Percentiles rank a stretch among this genome's conserved stretches.
Evolutionary conservation across 1,140 invertebrate species (phyloP).

Genomic region (Thalassaphorura encarpata): DNA sequence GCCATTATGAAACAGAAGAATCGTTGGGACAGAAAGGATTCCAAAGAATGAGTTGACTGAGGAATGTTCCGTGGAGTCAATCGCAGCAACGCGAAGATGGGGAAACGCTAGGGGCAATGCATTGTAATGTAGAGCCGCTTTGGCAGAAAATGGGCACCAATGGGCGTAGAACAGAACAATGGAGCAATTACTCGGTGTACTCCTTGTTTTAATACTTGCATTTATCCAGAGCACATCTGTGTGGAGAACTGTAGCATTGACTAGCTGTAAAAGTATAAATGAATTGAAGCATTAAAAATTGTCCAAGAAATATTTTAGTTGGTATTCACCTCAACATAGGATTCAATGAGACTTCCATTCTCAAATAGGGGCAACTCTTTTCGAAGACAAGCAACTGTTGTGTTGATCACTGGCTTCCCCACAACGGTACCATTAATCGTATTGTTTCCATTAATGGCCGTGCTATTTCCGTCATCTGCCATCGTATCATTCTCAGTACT

Average conservation of each 20-base stretch:
- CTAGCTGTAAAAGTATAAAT: conserved; percentile 34
- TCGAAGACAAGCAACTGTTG: not conserved
- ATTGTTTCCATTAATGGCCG: no score
- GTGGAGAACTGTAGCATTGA: conserved; percentile 45
- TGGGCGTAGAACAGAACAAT: conserved; percentile 80
- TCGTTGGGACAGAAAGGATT: conserved; percentile 82
- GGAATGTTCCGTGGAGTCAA: conserved; percentile 71
- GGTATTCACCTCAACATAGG: no score
- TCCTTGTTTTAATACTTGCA: conserved; percentile 42
- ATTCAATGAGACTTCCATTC: no score
- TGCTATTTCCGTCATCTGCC: not conserved
- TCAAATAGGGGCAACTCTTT: not conserved
- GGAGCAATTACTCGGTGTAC: conserved; percentile 56
- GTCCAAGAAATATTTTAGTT: no score
- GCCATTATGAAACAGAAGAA: conserved; percentile 88
- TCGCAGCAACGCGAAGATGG: conserved; percentile 72
- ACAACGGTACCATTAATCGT: not conserved
- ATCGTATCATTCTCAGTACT: not conserved
- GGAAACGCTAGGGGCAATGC: conserved; percentile 70
- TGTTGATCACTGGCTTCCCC: not conserved
- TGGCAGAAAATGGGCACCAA: conserved; percentile 79
- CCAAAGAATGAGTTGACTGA: conserved; percentile 80
- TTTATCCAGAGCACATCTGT: conserved; percentile 44
- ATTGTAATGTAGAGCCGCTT: conserved; percentile 81
- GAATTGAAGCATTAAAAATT: no score